phyloP scores from a whole-genome alignment of 2,113 vertebrate genomes.

The Microcebus griseorufus region DNA sequence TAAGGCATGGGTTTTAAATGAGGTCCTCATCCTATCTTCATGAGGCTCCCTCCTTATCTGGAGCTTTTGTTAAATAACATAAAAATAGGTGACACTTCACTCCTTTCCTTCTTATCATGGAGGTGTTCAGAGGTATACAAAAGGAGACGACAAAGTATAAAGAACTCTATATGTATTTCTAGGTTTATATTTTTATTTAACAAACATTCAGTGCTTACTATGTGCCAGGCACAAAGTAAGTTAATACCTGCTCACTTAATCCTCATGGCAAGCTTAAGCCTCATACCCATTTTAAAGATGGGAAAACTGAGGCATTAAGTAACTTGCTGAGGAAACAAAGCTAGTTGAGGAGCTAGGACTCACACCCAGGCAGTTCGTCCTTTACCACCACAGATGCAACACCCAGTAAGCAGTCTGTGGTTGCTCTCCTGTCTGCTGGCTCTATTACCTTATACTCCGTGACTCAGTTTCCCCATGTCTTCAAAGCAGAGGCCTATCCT shows the following conservation, averaged over 20 bases:
- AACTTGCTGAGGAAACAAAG: background rate
- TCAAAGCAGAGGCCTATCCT: background rate
- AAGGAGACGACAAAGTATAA: background rate
- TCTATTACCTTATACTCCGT: background rate
- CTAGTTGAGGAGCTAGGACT: too few relatives aligned
- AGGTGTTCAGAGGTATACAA: background rate
- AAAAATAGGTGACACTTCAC: background rate
- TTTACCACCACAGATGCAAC: accelerated
- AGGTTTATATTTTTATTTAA: background rate
- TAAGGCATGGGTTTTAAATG: background rate
- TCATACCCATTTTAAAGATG: background rate
- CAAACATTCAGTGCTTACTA: background rate
- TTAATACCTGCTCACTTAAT: background rate
- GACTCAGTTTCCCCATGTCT: background rate
- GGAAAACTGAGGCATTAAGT: background rate
- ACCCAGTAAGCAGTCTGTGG: background rate
- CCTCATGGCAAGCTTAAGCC: background rate
- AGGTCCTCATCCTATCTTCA: background rate
- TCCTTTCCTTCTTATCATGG: background rate
- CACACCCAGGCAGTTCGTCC: too few relatives aligned
- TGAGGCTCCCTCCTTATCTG: background rate
- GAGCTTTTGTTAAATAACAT: background rate
- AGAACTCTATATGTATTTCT: background rate
- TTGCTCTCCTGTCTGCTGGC: background rate
- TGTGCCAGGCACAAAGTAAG: background rate